Conservation (phyloP, 2,888 invertebrate genomes). For the Drosophila mulleri region DNA sequence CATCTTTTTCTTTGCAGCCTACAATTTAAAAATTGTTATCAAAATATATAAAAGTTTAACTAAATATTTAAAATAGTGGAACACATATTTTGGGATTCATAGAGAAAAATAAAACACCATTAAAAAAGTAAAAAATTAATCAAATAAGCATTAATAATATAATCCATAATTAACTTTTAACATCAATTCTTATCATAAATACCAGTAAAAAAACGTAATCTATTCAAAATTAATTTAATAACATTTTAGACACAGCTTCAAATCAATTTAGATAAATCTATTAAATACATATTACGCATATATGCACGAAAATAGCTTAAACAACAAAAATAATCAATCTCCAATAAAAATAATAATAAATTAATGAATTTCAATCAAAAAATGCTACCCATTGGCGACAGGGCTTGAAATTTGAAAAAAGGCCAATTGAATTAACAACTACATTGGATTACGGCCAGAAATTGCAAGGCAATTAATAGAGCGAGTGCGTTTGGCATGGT, state of each 20-base stretch:
- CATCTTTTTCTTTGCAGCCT: constrained; percentile 47
- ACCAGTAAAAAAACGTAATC: not conserved
- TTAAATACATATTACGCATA: not conserved
- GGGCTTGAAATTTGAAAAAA: not conserved
- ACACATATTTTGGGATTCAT: not conserved
- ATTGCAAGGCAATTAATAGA: not conserved
- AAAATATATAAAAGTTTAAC: constrained; percentile 4
- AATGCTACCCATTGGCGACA: constrained; percentile 1
- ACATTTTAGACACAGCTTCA: not conserved
- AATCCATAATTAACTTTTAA: not conserved
- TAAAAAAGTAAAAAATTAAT: not conserved
- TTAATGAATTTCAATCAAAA: not conserved
- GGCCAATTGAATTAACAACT: constrained; percentile 3
- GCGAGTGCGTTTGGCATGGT: constrained; percentile 76
- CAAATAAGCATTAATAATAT: not conserved
- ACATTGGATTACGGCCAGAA: not conserved
- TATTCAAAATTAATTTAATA: constrained; percentile 8
- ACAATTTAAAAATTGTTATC: constrained; percentile 9
- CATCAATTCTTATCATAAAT: not conserved
- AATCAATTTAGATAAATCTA: not conserved
- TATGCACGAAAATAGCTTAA: not conserved
- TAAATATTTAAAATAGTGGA: constrained; percentile 5
- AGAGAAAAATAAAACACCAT: not conserved
- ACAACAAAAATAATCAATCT: not conserved
- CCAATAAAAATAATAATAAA: not conserved